Base-by-base conservation (phyloP, 2,888 invertebrate species). In the Cryptops parisi region DNA sequence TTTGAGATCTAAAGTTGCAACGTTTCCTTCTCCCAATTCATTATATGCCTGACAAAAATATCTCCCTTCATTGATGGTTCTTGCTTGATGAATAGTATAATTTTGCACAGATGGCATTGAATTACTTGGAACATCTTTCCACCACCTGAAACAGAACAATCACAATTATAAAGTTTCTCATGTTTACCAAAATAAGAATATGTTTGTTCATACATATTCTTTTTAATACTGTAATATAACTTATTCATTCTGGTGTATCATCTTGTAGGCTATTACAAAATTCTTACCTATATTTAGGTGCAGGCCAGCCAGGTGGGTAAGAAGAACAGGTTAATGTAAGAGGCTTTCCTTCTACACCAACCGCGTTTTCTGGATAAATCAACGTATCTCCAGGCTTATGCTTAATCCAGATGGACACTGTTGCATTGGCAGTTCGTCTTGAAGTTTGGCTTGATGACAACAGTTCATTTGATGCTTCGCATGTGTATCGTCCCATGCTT, bases 21-120 rank as follows among this genome's bases (percentile, higher is more conserved):
- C 75, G 59, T 86, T 84, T 1, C 90, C 89, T 59, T 82, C 82
- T 1, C 91, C 91, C 59, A 89, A 74, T 66, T 87, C 88, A 67
- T 91, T 91, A 52, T 81, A 82, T 0, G 90, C 89, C 65, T 89
- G 86, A 65, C 91, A 91, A 65, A 83, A 84, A 70, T 91, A 91
- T 44, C 81, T 78, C 2, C 90, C 91, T 70, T 91, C 64, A 65
- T 84, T 85, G 43, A 81, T 82, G 39, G 89, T 75, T 64, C 87
- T 84, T 0, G 85, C 89, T 56, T 83, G 82, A 1, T 84, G 80
- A 61, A 91, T 88, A 39, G 85, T 84, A 67, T 86, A 88, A 62
- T 83, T 83, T 21, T 82, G 79, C 1, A 88, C 87, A 2, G 82
- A 80, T 2, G 84, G 82, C 1, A 84, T 70, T 2, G 84, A 76